Evolutionary conservation across 2,888 invertebrate genomes (phyloP).

Genomic region (Idaea straminata): DNA sequence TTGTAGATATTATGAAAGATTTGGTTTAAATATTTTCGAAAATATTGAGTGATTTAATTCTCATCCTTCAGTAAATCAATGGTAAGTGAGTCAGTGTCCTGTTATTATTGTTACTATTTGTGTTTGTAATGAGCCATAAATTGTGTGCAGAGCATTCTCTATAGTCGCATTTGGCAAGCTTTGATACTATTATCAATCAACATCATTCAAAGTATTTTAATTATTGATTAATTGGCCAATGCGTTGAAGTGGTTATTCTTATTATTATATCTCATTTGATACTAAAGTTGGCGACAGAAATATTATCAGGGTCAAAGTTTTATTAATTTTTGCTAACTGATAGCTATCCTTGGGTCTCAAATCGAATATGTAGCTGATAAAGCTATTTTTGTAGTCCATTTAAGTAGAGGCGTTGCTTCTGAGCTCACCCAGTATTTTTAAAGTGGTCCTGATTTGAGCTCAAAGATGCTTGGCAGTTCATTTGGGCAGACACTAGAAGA

Average conservation of each 20-base stretch:
- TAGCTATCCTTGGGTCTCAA: background rate
- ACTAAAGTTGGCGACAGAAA: background rate
- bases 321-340: background rate
- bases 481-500: no score
- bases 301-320: background rate
- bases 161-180: background rate
- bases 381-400: no score
- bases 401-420: no score
- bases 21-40: no score
- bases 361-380: no score
- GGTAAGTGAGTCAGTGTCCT: background rate
- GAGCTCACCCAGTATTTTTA: no score
- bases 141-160: slow-evolving; percentile 2
- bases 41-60: background rate
- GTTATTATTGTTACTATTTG: background rate
- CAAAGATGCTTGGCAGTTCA: no score
- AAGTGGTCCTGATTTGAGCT: no score
- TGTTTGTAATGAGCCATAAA: slow-evolving; percentile 4
- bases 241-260: background rate
- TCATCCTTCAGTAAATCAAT: background rate
- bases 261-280: background rate
- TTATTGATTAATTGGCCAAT: background rate
- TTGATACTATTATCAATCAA: slow-evolving; percentile 1
- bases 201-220: slow-evolving; percentile 1
- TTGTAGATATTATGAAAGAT: background rate